phyloP scores from a whole-genome alignment of 2,797 vertebrate species.

The Pseudomugil gertrudae region DNA sequence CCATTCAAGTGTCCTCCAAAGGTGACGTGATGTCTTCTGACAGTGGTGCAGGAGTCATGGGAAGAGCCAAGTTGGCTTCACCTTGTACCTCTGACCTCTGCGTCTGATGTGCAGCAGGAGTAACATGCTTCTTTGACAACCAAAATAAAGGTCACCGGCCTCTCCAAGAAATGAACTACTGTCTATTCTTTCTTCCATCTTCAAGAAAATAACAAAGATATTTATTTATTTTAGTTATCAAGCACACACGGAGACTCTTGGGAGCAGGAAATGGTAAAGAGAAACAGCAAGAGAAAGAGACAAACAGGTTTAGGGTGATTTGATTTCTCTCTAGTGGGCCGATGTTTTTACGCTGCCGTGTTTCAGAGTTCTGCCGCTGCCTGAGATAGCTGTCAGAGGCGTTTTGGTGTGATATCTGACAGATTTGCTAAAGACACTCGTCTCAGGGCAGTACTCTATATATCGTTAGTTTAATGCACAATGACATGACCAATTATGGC shows the following conservation, averaged over 20 bases:
- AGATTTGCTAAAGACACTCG: slow-evolving; percentile 90
- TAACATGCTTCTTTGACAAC: slow-evolving; percentile 44
- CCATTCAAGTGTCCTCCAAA: slow-evolving; percentile 47
- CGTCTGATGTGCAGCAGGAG: slow-evolving; percentile 53
- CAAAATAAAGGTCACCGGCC: slow-evolving; percentile 61
- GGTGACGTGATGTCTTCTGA: slow-evolving; percentile 71
- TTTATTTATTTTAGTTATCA: neutral
- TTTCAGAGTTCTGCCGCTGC: slow-evolving; percentile 76
- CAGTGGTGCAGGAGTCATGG: slow-evolving; percentile 68
- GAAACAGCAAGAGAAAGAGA: slow-evolving; percentile 27
- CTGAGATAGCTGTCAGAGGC: slow-evolving; percentile 85
- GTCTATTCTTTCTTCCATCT: neutral
- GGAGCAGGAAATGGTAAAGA: neutral
- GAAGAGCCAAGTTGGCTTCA: slow-evolving; percentile 67
- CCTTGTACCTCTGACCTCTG: slow-evolving; percentile 63
- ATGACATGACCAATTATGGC: slow-evolving; percentile 93
- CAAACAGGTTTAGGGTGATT: slow-evolving; percentile 54
- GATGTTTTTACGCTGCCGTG: slow-evolving; percentile 67
- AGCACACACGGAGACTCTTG: slow-evolving; percentile 1
- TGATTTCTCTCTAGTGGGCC: slow-evolving; percentile 54
- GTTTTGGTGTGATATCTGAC: slow-evolving; percentile 89
- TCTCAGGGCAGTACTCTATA: slow-evolving; percentile 90
- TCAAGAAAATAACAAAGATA: neutral
- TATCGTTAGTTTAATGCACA: slow-evolving; percentile 94
- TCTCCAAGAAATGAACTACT: slow-evolving; percentile 21